Evolutionary conservation across 2,888 invertebrate genomes (phyloP), one percentile per base, ranked within the genome.

Genomic region (Xestoiulus laeticollis): DNA sequence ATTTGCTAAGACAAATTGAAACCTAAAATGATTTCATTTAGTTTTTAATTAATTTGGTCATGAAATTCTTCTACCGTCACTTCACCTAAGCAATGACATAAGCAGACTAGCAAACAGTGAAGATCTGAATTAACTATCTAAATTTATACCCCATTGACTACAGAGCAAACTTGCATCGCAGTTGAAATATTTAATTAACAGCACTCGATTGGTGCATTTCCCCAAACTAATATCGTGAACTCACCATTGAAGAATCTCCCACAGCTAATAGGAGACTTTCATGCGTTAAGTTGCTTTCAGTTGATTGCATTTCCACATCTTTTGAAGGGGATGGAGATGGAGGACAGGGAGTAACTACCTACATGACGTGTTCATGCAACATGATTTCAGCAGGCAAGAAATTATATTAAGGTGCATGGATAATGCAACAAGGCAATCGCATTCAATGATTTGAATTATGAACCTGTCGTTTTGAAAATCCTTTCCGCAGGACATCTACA

Each of bases 401-500:
- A 43, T 84, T 43, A 84, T n/a, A n/a, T 43, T 43, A 84, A 43
- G 33, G 84, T 84, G 84, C 84, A 68, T 68, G 26, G 26, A 68
- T 26, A 68, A 68, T 68, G 26, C 38, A 84, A 84, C 84, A 84
- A 33, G 43, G 84, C 68, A 68, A n/a, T 84, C 22, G 33, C 38
- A 84, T 84, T 84, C 38, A 33, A 68, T 68, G 22, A 68, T 26
- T 68, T 26, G 26, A 68, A 26, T 10, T 68, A 68, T 68, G 26
- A 68, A 89, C 89, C 53, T 88, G 89, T 86, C 88, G 26, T 53
- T 88, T 88, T 43, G 38, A 93, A 92, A 95, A 95, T 78, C 95
- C 95, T 90, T 95, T 93, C 89, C 94, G 93, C 90, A 95, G 93
- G 91, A 95, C 92, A 92, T 94, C 94, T 91, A 94, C 94, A 92